Evolutionary conservation across 2,888 invertebrate genomes (phyloP).

Genomic region (Andrena bucephala): DNA sequence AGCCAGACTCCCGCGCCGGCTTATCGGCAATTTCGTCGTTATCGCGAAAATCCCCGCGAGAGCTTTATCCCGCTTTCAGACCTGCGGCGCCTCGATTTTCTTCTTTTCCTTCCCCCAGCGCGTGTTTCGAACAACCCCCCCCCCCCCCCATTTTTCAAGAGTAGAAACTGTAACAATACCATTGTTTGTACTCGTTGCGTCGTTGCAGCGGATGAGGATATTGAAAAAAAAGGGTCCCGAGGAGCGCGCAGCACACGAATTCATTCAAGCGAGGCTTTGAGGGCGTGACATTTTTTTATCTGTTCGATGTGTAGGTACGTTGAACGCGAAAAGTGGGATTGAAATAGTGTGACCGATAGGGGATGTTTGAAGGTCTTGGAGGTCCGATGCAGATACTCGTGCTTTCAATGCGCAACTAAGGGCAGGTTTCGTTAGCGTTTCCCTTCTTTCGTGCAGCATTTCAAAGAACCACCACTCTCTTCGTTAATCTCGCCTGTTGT

Average conservation of each 20-base stretch:
- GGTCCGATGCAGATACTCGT: neutral
- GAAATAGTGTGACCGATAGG: neutral
- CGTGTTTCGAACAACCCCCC: too few species aligned
- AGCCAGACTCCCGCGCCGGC: neutral
- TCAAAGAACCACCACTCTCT: slow-evolving; percentile 23
- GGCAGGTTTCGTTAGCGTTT: slow-evolving; percentile 60
- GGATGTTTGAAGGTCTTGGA: neutral
- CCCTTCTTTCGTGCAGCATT: slow-evolving; percentile 2
- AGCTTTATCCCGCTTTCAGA: neutral
- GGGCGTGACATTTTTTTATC: too few species aligned
- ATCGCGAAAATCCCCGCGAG: slow-evolving; percentile 22
- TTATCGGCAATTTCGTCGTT: slow-evolving; percentile 49
- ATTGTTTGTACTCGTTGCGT: too few species aligned
- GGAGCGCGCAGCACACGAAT: too few species aligned
- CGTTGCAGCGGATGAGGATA: too few species aligned
- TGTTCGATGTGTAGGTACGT: too few species aligned
- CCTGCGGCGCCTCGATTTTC: neutral
- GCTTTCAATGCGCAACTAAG: slow-evolving; percentile 39
- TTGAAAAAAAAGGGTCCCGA: too few species aligned
- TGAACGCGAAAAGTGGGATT: too few species aligned
- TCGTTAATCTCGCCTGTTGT: slow-evolving; percentile 56
- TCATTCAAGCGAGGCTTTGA: too few species aligned
- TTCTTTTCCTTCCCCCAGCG: neutral
- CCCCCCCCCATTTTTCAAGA: too few species aligned
- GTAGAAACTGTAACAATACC: too few species aligned